Evolutionary conservation across 2,113 vertebrate genomes (phyloP), one percentile per base, ranked within the genome.

Genomic region (Amia ocellicauda): DNA sequence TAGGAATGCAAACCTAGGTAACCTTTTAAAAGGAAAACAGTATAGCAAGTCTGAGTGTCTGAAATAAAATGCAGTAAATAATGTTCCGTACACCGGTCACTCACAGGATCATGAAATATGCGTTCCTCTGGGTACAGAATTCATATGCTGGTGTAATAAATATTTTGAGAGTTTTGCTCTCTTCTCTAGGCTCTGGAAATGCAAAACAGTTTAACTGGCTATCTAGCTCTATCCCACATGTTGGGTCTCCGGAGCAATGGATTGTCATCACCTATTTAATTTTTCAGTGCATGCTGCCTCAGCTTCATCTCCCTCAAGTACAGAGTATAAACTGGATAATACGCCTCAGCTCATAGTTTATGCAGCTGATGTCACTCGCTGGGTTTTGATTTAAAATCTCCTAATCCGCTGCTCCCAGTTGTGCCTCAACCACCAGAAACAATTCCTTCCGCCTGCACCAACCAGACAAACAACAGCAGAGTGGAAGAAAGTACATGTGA

Each of bases 401-500:
- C 14, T 29, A 27, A 78, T 63, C 63, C 60, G 66, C 47, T 65
- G 28, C 64, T 60, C 42, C 57, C 36, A 59, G 60, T 69, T 23
- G 64, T 56, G 27, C 22, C 26, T 60, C 52, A 49, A 24, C 22
- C 41, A 22, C 29, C 27, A 3, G 2, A 8, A 8, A 27, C 23
- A 47, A 8, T n/a, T 4, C 43, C 16, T 47, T 47, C 43, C 1
- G 16, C 16, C 43, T 4, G 14, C 4, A 47, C 43, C 43, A 4
- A 2, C 8, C 10, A 47, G 4, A 47, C 7, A 47, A 47, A 14
- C 2, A 47, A 16, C n/a, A 47, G 13, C 43, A 47, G 43, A 47
- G 43, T 3, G n/a, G 43, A 14, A 66, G 58, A 70, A 70, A 74
- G 55, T 60, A 66, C 65, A 59, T 74, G 80, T 78, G 73, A 71